A percentile compares a stretch with the other conserved stretches of the same genome.
phyloP scores from a whole-genome alignment of 2,113 vertebrate genomes.

The Malurus elegans region DNA sequence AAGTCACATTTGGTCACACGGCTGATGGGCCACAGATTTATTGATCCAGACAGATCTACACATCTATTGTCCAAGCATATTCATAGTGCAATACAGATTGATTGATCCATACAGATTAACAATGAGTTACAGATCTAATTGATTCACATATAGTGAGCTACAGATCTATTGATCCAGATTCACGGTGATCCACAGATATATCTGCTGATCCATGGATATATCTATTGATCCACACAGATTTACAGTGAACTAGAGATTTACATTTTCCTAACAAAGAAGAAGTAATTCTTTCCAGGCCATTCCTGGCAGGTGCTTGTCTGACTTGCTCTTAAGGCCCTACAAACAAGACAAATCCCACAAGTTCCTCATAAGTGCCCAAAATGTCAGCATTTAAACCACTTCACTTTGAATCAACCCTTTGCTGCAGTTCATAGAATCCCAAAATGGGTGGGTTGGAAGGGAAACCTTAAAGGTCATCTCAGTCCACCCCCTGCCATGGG shows the following conservation, averaged over 20 bases:
- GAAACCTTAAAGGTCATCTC: not conserved
- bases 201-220: not conserved
- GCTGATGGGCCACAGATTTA: not conserved
- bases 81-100: too few species aligned
- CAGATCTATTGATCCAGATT: not conserved
- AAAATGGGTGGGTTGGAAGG: too few species aligned
- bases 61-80: too few species aligned
- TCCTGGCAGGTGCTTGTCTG: not conserved
- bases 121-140: not conserved
- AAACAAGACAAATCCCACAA: not conserved
- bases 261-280: not conserved
- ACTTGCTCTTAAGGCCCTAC: not conserved
- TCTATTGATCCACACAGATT: not conserved
- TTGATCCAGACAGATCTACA: not conserved
- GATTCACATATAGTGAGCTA: not conserved
- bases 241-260: not conserved
- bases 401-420: not conserved
- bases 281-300: not conserved
- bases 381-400: not conserved
- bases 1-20: too few species aligned
- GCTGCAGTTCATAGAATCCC: not conserved
- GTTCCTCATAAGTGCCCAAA: not conserved
- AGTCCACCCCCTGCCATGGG: not conserved
- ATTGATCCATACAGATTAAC: too few species aligned
- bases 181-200: not conserved